Evolutionary conservation across 1,140 invertebrate species (phyloP).

Genomic region (Bombus haemorrhoidalis): DNA sequence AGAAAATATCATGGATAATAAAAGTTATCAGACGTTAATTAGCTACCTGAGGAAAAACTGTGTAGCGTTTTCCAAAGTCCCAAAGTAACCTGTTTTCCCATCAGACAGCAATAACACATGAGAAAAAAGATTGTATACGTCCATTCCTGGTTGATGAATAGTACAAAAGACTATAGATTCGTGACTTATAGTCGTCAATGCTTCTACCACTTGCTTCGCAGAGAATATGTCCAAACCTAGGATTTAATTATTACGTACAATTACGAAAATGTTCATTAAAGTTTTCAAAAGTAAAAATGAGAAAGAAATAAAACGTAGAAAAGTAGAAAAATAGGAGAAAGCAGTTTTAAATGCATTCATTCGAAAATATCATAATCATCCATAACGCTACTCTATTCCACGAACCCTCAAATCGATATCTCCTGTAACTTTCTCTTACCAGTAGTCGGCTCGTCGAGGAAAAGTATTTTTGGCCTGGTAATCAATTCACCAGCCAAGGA

Average conservation of each 20-base stretch:
- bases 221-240: slow-evolving; percentile 88
- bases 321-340: not conserved
- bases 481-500: slow-evolving; percentile 91
- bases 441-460: slow-evolving; percentile 86
- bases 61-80: slow-evolving; percentile 63
- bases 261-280: not conserved
- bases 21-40: not conserved
- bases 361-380: not conserved
- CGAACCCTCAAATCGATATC: not conserved
- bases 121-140: slow-evolving; percentile 87
- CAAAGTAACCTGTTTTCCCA: slow-evolving; percentile 84
- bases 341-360: not conserved
- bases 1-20: not conserved
- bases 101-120: slow-evolving; percentile 84
- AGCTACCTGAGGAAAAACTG: slow-evolving; percentile 64
- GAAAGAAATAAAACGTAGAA: no score
- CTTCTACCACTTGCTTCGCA: slow-evolving; percentile 86
- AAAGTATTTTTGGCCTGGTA: slow-evolving; percentile 88
- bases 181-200: slow-evolving; percentile 86
- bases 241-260: not conserved
- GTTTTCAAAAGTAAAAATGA: not conserved
- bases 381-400: not conserved
- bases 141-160: slow-evolving; percentile 94
- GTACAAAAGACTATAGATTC: slow-evolving; percentile 91
- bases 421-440: slow-evolving; percentile 38